Evolutionary conservation across 2,797 vertebrate species (phyloP), one percentile per base, ranked within the genome.

Genomic region (Danio jaintianensis): DNA sequence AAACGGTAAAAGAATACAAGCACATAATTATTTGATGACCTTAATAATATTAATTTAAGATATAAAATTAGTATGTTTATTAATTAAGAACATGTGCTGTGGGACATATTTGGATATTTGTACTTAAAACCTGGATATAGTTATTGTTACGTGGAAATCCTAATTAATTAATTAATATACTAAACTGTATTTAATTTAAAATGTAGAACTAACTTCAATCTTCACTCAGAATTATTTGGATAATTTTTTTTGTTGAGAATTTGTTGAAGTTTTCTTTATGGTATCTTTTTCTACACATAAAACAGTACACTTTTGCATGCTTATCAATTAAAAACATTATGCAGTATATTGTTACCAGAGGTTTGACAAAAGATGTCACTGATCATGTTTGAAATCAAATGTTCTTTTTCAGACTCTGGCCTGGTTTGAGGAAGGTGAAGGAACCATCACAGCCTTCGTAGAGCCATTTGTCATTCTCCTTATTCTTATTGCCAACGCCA

Each of bases 381-480:
- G 50, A 38, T 5, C n/a, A 29, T 58, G 15, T 59, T 43, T 73
- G 73, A 18, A 12, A 45, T 22, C 55, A 29, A 13, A 20, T 47
- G 11, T 50, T 74, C 12, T 71, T 3, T 79, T 8, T 10, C 40
- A 95, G 94, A 91, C 91, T 6, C 86, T 95, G 87, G 94, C 94
- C 22, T 95, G 94, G 94, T 95, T 95, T 52, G 94, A 95, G 86
- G 94, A 95, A 84, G 94, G 93, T 0, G 92, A 94, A 70, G 93
- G 93, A 22, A 95, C 94, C 16, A 91, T 95, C 83, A 95, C 94
- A 73, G 94, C 94, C 43, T 95, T 95, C 59, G 94, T 95, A 16
- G 94, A 95, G 81, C 94, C 94, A 69, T 94, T 95, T 18, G 94
- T 95, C 84, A 95, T 95, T 72, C 93, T 95, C 66, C 93, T 95